Conservation (phyloP, 2,113 vertebrate species). For the Tachysurus vachellii region DNA sequence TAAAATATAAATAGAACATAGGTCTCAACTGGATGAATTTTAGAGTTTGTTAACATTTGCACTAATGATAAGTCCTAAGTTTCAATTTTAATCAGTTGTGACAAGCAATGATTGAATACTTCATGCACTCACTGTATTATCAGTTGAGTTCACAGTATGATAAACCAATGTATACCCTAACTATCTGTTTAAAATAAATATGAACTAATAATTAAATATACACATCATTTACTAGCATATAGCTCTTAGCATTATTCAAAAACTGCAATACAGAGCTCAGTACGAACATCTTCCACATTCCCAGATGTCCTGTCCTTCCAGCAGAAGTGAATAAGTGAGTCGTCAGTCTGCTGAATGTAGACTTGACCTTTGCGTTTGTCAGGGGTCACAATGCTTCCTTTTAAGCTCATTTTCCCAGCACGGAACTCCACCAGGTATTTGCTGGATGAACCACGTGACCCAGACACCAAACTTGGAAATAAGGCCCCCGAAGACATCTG, state of each 20-base stretch:
- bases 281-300: constrained; percentile 88
- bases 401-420: constrained; percentile 93
- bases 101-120: not conserved
- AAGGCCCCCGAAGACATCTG: constrained; percentile 93
- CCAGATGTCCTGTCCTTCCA: constrained; percentile 94
- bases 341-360: constrained; percentile 94
- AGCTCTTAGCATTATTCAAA: not conserved
- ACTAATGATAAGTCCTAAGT: not conserved
- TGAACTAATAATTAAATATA: not conserved
- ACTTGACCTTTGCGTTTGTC: constrained; percentile 94
- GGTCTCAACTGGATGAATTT: not conserved
- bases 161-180: not conserved
- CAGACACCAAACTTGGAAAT: constrained; percentile 92
- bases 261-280: not conserved
- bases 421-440: constrained; percentile 95
- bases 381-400: constrained; percentile 90
- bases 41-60: not conserved
- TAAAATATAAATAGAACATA: not conserved
- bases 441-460: constrained; percentile 89
- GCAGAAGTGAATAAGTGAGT: constrained; percentile 96
- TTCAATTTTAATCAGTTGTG: not conserved
- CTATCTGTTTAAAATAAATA: not conserved
- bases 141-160: not conserved
- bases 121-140: not conserved
- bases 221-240: not conserved